Percentiles rank a stretch among this genome's conserved stretches.
Evolutionary conservation across 2,797 vertebrate species (phyloP).

Genomic region (Leptoclinus maculatus): DNA sequence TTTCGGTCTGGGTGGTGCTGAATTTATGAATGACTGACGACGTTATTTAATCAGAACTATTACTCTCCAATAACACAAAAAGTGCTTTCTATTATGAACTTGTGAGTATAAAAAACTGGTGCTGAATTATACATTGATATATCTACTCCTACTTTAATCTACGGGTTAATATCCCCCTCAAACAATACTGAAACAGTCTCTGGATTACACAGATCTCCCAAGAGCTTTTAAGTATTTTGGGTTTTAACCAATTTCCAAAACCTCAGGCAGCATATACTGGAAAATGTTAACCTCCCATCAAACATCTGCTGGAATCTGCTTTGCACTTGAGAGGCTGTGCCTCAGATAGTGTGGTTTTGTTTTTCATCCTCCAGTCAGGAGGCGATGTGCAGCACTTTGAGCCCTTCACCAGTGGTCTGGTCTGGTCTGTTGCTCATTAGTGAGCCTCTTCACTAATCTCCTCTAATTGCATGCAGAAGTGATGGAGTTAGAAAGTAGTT

Average conservation of each 20-base stretch:
- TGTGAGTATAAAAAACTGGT: background rate
- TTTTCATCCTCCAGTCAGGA: conserved; percentile 68
- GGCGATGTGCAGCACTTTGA: conserved; percentile 60
- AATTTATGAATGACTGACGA: conserved; percentile 16
- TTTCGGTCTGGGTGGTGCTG: background rate
- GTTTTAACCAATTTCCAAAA: conserved; percentile 11
- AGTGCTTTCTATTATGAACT: too few species aligned
- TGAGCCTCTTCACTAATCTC: conserved; percentile 73
- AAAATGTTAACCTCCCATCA: conserved; percentile 56
- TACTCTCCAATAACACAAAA: background rate
- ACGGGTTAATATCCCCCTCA: background rate
- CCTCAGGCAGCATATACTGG: conserved; percentile 37
- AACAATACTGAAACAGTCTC: background rate
- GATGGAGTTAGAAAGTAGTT: conserved; percentile 79
- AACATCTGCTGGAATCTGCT: conserved; percentile 71
- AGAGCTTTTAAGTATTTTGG: background rate
- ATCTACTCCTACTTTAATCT: background rate
- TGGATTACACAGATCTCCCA: background rate
- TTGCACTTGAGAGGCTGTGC: conserved; percentile 68
- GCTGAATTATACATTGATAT: background rate
- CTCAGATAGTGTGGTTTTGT: conserved; percentile 63
- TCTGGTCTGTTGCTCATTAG: conserved; percentile 87
- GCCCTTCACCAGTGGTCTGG: conserved; percentile 79
- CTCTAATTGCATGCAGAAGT: conserved; percentile 82
- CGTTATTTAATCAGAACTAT: background rate